Conservation (phyloP, 37 sponge, comb jelly and placozoan genomes). For the Axinella damicornis region DNA sequence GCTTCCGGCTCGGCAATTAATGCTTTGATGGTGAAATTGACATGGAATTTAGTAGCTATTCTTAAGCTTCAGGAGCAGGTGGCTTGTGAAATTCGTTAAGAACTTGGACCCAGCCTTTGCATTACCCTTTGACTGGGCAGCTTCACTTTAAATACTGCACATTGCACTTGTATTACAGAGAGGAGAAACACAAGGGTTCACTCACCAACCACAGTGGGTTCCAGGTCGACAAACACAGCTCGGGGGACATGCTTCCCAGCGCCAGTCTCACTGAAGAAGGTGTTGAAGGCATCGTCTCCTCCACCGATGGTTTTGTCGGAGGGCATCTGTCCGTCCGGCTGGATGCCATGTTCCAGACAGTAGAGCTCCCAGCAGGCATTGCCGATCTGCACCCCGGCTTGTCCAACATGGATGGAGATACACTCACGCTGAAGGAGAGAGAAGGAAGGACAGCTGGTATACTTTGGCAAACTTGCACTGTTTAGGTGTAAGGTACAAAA, state of each 20-base stretch:
- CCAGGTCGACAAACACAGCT: conserved; percentile 87
- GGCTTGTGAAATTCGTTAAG: no score
- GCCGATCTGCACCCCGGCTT: conserved; percentile 89
- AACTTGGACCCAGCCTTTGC: no score
- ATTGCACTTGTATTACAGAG: conserved; percentile 88
- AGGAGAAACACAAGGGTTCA: not conserved
- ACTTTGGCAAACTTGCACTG: no score
- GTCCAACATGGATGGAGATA: conserved; percentile 89
- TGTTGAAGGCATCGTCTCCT: conserved; percentile 91
- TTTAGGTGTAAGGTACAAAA: no score
- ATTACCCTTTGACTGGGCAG: no score
- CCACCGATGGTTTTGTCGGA: conserved; percentile 69
- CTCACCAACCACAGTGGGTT: conserved; percentile 84
- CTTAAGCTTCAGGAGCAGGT: no score
- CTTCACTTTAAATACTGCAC: no score
- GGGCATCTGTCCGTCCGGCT: conserved; percentile 71
- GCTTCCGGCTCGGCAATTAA: no score
- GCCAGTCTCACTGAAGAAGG: conserved; percentile 92
- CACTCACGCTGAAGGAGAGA: conserved; percentile 71
- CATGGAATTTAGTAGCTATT: no score
- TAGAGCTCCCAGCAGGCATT: conserved; percentile 84
- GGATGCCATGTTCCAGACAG: conserved; percentile 87
- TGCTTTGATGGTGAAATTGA: no score
- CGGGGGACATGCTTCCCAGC: conserved; percentile 92
- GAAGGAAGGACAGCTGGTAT: no score